phyloP scores from a whole-genome alignment of 2,113 vertebrate species.

The Onychostoma macrolepis region DNA sequence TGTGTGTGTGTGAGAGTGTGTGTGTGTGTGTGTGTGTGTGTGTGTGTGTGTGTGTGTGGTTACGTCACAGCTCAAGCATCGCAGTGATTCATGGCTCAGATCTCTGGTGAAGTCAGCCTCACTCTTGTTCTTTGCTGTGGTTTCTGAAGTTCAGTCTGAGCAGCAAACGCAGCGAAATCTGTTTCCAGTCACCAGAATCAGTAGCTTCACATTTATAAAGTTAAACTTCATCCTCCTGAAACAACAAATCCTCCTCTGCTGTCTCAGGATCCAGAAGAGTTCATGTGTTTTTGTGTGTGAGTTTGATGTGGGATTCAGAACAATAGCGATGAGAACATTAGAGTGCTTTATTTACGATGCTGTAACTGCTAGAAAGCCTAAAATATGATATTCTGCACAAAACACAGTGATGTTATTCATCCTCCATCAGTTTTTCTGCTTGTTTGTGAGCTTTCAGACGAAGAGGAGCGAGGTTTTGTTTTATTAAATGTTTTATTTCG shows the following conservation, averaged over 20 bases:
- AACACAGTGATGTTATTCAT: not conserved
- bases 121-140: conserved; percentile 10
- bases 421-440: not conserved
- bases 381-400: not conserved
- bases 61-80: not conserved
- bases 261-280: not conserved
- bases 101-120: conserved; percentile 20
- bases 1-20: not conserved
- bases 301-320: not conserved
- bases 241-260: not conserved
- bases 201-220: conserved; percentile 11
- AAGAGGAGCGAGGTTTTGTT: not conserved
- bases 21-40: conserved; percentile 1
- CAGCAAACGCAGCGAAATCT: not conserved
- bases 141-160: conserved; percentile 21
- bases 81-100: not conserved
- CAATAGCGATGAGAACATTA: conserved; percentile 6
- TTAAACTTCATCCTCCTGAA: conserved; percentile 1
- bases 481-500: not conserved
- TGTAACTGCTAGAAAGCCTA: not conserved
- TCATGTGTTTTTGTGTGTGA: not conserved
- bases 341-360: not conserved
- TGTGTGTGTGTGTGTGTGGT: conserved; percentile 1
- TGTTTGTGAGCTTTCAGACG: not conserved
- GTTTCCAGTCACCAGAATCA: conserved; percentile 13